Percentiles rank a stretch among this genome's conserved stretches.
These are phyloP conservation scores for Megalops cyprinoides DNA, from an alignment of 2,797 vertebrate species.

Conservation along the genomic window DNA sequence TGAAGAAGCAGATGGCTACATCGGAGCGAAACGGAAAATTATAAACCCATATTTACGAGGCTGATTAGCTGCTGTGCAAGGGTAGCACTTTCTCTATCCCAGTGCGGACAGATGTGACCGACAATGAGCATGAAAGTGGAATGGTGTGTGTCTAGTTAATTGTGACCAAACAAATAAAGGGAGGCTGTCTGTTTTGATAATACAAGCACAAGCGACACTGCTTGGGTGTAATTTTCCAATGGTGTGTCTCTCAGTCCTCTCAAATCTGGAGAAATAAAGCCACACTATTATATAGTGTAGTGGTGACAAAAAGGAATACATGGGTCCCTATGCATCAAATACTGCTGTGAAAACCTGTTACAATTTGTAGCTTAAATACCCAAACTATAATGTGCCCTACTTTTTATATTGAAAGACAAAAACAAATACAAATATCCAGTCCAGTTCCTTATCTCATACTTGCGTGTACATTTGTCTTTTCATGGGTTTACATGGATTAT, in stretches of 20 bases:
- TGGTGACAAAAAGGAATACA: background rate
- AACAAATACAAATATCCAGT: slow-evolving; percentile 17
- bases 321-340: slow-evolving; percentile 10
- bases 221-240: slow-evolving; percentile 18
- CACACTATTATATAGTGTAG: slow-evolving; percentile 1
- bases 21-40: background rate
- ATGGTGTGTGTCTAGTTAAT: background rate
- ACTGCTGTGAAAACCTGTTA: background rate
- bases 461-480: slow-evolving; percentile 9
- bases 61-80: slow-evolving; percentile 8
- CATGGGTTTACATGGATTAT: slow-evolving; percentile 27
- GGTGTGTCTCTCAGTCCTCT: background rate
- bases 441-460: background rate
- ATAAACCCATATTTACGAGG: slow-evolving; percentile 15
- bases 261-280: slow-evolving; percentile 15
- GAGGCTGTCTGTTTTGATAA: slow-evolving; percentile 7
- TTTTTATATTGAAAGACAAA: slow-evolving; percentile 17
- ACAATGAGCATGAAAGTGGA: background rate
- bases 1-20: slow-evolving; percentile 8
- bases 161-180: slow-evolving; percentile 20
- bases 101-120: background rate
- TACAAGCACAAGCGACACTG: background rate
- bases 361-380: slow-evolving; percentile 3
- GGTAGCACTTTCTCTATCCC: background rate
- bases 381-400: background rate